Evolutionary conservation across 53 echinoderm and acorn worm genomes (phyloP).

Genomic region (Crossaster papposus): DNA sequence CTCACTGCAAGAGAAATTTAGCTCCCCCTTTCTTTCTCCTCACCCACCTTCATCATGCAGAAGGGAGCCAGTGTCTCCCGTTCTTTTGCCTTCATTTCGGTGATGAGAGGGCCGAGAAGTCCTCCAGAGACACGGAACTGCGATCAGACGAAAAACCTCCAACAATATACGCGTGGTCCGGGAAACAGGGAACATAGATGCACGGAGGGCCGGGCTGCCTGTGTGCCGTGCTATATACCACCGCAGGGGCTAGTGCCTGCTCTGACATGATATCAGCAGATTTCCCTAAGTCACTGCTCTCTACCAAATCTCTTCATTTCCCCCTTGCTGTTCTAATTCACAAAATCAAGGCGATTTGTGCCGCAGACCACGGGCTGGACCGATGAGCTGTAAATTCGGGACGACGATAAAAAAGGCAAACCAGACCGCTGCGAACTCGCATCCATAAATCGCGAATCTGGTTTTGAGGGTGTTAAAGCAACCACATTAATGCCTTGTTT

Average conservation of each 20-base stretch:
- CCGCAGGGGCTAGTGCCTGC: not conserved
- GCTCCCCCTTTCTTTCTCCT: not conserved
- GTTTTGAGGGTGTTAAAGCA: not conserved
- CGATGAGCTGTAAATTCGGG: not conserved
- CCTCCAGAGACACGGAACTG: conserved; percentile 21
- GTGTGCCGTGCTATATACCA: no score
- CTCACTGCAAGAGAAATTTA: not conserved
- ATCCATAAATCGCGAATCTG: not conserved
- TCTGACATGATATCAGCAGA: conserved; percentile 4
- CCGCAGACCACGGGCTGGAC: not conserved
- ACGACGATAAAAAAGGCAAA: not conserved
- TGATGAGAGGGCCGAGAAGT: not conserved
- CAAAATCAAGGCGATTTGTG: not conserved
- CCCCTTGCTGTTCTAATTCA: not conserved
- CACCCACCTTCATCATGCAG: not conserved
- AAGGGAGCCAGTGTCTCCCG: not conserved
- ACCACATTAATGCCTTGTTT: no score
- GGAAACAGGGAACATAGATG: conserved; percentile 3
- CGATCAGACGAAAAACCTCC: conserved; percentile 35
- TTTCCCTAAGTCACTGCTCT: conserved; percentile 4
- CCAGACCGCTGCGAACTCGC: not conserved
- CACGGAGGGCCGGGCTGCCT: not conserved
- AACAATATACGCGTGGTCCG: not conserved
- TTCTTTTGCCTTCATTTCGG: not conserved
- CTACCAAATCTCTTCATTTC: not conserved